Base-by-base conservation (phyloP, 2,888 invertebrate species). In the Caprella mutica region DNA sequence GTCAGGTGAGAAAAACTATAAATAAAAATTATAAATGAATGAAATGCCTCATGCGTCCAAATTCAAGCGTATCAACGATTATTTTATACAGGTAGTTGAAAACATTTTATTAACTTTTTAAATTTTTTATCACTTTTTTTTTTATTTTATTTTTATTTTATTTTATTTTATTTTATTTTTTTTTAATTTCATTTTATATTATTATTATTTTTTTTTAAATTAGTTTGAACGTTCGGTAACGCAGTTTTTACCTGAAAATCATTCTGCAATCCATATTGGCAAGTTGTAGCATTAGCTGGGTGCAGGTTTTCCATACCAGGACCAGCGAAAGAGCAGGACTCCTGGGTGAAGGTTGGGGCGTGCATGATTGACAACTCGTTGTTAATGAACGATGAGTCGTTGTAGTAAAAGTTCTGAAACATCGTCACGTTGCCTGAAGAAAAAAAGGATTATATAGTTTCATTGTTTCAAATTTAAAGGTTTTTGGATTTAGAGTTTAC, bases 201-300 rank as follows among this genome's bases (percentile, higher is more conserved):
- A n/a, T n/a, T n/a, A n/a, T n/a, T n/a, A n/a, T n/a, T n/a, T n/a
- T n/a, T n/a, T n/a, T n/a, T n/a, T n/a, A n/a, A n/a, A n/a, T n/a
- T n/a, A n/a, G n/a, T n/a, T n/a, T n/a, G n/a, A n/a, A n/a, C n/a
- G n/a, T n/a, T n/a, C n/a, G n/a, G n/a, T n/a, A n/a, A n/a, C n/a
- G n/a, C n/a, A n/a, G n/a, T n/a, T n/a, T n/a, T n/a, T n/a, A 86
- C 87, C 75, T 86, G 85, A 69, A 84, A 85, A 70, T 82, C 85
- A 68, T 88, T 83, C 66, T 85, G 82, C 52, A 85, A 76, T 2
- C 90, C 90, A 70, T 81, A 87, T 1, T 69, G 59, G 68, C 88
- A 87, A 19, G 68, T 62, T 14, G 48, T 48, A 9, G 30, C 29
- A 23, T 48, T 48, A 21, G 12, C 17, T 19, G 48, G 48, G 30